phyloP scores from a whole-genome alignment of 2,888 invertebrate genomes.

The Cheilosia soror region DNA sequence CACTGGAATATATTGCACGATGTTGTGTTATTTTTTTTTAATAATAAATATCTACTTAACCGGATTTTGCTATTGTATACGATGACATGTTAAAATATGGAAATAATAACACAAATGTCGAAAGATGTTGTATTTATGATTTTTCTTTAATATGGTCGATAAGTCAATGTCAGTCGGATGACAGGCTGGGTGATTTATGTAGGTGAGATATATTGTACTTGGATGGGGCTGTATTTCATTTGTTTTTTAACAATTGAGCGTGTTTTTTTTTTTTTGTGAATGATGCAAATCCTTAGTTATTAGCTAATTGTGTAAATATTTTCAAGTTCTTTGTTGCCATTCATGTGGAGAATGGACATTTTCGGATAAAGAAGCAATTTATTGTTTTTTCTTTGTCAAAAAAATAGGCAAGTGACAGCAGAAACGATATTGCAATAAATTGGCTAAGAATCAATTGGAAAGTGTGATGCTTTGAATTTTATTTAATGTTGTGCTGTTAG shows the following conservation, averaged over 20 bases:
- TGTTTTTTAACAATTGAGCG: neutral
- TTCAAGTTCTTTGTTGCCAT: neutral
- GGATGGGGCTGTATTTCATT: neutral
- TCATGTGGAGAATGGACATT: neutral
- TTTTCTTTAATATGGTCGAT: conserved; percentile 16
- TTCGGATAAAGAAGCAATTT: too few species aligned
- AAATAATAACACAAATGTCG: conserved; percentile 37
- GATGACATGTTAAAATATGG: conserved; percentile 41
- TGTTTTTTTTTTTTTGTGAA: neutral
- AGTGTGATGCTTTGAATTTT: too few species aligned
- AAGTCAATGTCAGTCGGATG: conserved; percentile 33
- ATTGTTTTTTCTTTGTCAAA: too few species aligned
- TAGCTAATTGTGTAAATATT: neutral
- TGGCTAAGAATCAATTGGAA: too few species aligned
- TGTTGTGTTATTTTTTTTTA: neutral
- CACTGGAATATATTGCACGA: conserved; percentile 5
- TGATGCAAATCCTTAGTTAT: neutral
- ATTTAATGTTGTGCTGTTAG: too few species aligned
- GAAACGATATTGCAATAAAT: too few species aligned
- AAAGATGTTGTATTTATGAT: conserved; percentile 31
- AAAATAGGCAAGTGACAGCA: too few species aligned
- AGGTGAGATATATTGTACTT: neutral
- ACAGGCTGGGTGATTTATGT: conserved; percentile 28
- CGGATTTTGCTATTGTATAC: conserved; percentile 37
- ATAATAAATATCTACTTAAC: conserved; percentile 38